Evolutionary conservation across 1,140 invertebrate genomes (phyloP).

Genomic region (Schlechtendalia chinensis): DNA sequence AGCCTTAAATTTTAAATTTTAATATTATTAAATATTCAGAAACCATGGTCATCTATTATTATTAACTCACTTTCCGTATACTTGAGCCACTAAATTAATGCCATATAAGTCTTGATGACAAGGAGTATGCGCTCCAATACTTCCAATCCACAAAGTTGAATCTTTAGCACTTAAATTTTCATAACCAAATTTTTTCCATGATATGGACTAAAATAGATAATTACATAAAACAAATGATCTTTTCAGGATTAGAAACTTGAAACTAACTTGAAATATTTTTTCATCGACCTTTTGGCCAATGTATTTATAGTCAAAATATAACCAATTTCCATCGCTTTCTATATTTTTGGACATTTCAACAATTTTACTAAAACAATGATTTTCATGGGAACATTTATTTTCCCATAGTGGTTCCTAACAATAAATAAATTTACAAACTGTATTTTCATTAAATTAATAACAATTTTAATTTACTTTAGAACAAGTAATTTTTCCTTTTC

Average conservation of each 20-base stretch:
- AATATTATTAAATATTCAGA: no score
- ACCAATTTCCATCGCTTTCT: conserved; percentile 61
- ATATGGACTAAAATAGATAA: conserved; percentile 61
- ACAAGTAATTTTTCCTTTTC: conserved; percentile 46
- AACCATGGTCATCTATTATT: background rate
- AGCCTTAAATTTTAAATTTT: no score
- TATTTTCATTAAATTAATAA: background rate
- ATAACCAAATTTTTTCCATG: conserved; percentile 77
- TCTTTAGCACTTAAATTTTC: conserved; percentile 65
- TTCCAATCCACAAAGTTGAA: conserved; percentile 89
- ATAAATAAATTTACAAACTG: conserved; percentile 40
- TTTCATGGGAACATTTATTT: conserved; percentile 61
- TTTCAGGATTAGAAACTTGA: background rate
- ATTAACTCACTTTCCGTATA: conserved; percentile 68
- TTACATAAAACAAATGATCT: background rate
- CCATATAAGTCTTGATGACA: conserved; percentile 95
- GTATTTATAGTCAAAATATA: conserved; percentile 85
- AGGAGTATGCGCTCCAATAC: conserved; percentile 82
- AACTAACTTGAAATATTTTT: conserved; percentile 58
- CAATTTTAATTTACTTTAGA: conserved; percentile 39
- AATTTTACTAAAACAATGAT: conserved; percentile 66
- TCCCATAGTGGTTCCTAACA: conserved; percentile 74
- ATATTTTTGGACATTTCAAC: conserved; percentile 57
- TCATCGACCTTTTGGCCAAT: conserved; percentile 68
- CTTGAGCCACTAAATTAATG: conserved; percentile 86